phyloP scores from a whole-genome alignment of 2,113 vertebrate genomes.

The Hippocampus zosterae region DNA sequence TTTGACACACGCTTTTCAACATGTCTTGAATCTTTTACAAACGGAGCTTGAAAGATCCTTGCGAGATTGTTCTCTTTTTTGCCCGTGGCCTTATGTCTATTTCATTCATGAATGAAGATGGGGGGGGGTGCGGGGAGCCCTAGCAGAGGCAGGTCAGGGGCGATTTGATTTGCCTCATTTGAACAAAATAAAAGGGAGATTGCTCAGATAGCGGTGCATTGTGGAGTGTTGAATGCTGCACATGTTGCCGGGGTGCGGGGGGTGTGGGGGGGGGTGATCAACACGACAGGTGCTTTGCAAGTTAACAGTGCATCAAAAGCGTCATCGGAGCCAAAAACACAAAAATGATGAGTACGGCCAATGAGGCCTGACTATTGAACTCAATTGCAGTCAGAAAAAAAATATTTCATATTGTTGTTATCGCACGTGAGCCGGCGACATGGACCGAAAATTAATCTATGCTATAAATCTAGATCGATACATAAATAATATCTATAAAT shows the following conservation, averaged over 20 bases:
- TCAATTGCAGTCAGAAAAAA: too few relatives aligned
- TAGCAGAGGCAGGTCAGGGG: conserved; percentile 49
- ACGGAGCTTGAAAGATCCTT: conserved; percentile 34
- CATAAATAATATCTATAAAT: too few relatives aligned
- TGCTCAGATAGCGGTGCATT: conserved; percentile 35
- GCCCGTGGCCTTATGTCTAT: conserved; percentile 32
- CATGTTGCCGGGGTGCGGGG: conserved; percentile 14
- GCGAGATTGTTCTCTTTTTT: conserved; percentile 33
- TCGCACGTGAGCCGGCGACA: too few relatives aligned
- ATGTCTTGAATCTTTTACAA: conserved; percentile 53
- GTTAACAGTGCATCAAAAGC: conserved; percentile 14
- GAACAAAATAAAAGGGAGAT: conserved; percentile 39
- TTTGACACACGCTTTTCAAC: conserved; percentile 20
- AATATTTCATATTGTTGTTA: too few relatives aligned
- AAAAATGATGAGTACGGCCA: too few relatives aligned
- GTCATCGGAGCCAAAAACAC: background rate
- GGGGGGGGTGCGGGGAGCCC: conserved; percentile 1
- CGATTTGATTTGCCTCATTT: conserved; percentile 10
- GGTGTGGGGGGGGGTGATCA: conserved; percentile 29
- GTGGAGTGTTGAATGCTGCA: conserved; percentile 31
- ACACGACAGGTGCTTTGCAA: conserved; percentile 43
- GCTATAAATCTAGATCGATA: too few relatives aligned
- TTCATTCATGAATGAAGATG: conserved; percentile 39
- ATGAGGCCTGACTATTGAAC: too few relatives aligned
- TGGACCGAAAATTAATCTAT: too few relatives aligned